These are phyloP conservation scores for Puntigrus tetrazona DNA, from an alignment of 2,113 vertebrate species.

Conservation along the genomic window DNA sequence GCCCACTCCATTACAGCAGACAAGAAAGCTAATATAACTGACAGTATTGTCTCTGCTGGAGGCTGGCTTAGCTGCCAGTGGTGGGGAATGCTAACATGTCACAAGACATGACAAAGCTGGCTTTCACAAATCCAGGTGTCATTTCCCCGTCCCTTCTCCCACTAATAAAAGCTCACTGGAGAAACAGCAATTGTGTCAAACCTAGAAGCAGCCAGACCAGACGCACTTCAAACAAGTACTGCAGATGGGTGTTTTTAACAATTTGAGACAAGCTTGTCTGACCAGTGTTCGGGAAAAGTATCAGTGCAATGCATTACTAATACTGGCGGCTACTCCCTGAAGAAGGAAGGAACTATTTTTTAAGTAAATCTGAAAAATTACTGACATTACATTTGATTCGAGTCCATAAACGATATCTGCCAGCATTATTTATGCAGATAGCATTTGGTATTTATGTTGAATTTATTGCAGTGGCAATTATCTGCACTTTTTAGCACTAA, in stretches of 20 bases:
- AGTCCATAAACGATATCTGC: no score
- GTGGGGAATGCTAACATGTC: not conserved
- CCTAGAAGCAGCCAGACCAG: not conserved
- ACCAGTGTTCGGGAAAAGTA: no score
- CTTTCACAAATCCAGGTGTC: not conserved
- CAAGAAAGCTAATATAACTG: not conserved
- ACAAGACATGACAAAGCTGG: not conserved
- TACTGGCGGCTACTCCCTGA: no score
- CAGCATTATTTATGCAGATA: no score
- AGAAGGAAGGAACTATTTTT: no score
- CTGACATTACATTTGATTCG: no score
- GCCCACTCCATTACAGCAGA: conserved; percentile 12
- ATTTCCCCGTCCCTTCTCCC: not conserved
- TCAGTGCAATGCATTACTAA: no score
- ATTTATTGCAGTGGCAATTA: no score
- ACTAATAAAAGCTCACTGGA: no score
- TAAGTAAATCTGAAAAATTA: no score
- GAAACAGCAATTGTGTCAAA: not conserved
- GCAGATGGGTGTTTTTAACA: not conserved
- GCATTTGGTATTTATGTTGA: no score
- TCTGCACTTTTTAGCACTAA: no score
- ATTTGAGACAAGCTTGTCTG: not conserved
- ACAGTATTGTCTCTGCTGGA: not conserved
- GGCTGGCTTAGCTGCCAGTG: not conserved
- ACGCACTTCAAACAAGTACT: not conserved